phyloP scores from a whole-genome alignment of 1,140 invertebrate genomes.

The Zaprionus tsacasi region DNA sequence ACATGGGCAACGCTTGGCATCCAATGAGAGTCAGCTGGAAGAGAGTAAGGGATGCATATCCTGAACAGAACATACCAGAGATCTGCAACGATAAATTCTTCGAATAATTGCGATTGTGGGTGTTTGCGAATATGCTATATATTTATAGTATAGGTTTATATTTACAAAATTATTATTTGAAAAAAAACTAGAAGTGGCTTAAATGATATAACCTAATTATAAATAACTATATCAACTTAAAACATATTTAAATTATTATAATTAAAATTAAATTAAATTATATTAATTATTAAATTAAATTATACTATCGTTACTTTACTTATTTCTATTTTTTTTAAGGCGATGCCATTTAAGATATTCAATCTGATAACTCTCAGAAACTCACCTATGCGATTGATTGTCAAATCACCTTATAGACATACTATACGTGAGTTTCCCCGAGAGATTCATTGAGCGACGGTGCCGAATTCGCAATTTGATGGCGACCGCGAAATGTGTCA shows the following conservation, averaged over 20 bases:
- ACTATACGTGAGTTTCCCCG: neutral
- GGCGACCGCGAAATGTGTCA: conserved; percentile 51
- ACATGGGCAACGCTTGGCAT: conserved; percentile 8
- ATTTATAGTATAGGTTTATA: too few relatives aligned
- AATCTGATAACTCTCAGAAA: neutral
- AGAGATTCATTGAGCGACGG: conserved; percentile 24
- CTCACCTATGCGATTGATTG: neutral
- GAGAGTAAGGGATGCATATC: neutral
- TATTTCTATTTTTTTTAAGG: neutral
- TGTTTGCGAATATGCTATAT: too few relatives aligned
- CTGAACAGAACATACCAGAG: neutral
- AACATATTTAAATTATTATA: too few relatives aligned
- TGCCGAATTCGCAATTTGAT: conserved; percentile 6
- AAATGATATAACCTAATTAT: too few relatives aligned
- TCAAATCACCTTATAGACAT: neutral
- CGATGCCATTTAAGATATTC: neutral
- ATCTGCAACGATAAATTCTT: too few relatives aligned
- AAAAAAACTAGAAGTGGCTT: too few relatives aligned
- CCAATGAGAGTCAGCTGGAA: neutral
- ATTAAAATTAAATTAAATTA: too few relatives aligned
- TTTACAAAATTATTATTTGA: too few relatives aligned
- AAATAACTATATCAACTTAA: too few relatives aligned
- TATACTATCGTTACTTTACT: too few relatives aligned
- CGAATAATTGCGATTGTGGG: neutral
- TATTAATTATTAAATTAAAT: too few relatives aligned